Evolutionary conservation across 92 coral and sea anemone species (phyloP).

Genomic region (Galaxea fascicularis): DNA sequence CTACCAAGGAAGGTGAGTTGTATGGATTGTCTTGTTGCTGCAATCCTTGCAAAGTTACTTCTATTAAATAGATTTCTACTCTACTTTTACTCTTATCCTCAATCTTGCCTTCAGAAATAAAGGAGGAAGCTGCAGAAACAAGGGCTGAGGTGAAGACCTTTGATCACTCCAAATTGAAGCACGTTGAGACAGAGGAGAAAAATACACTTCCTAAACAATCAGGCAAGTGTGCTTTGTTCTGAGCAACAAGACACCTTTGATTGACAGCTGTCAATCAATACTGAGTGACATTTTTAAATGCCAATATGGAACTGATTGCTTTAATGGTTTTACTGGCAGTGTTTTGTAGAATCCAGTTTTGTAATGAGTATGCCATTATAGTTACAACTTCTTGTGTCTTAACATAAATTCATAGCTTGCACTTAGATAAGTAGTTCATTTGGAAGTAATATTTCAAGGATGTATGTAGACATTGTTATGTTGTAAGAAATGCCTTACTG

Average conservation of each 20-base stretch:
- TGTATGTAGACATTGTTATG: neutral
- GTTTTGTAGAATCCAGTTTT: neutral
- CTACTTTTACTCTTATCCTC: neutral
- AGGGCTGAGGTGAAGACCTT: slow-evolving; percentile 82
- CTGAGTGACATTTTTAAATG: slow-evolving; percentile 8
- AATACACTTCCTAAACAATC: slow-evolving; percentile 80
- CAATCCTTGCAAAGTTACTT: neutral
- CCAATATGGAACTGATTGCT: neutral
- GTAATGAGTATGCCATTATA: neutral
- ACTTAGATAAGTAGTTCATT: neutral
- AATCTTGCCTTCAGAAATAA: slow-evolving; percentile 56
- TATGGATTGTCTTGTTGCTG: neutral
- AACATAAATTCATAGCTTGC: neutral
- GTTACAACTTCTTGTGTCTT: neutral
- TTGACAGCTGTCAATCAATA: slow-evolving; percentile 27
- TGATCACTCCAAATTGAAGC: slow-evolving; percentile 75
- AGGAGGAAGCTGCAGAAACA: slow-evolving; percentile 74
- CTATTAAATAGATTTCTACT: neutral
- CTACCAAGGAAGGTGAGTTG: slow-evolving; percentile 75
- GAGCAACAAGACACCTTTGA: slow-evolving; percentile 38
- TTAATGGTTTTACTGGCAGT: neutral
- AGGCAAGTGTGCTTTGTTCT: slow-evolving; percentile 76
- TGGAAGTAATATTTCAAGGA: neutral
- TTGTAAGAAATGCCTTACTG: neutral
- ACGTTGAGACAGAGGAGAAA: slow-evolving; percentile 77